Evolutionary conservation across 2,888 invertebrate species (phyloP).

Genomic region (Cyclophora albipunctata): DNA sequence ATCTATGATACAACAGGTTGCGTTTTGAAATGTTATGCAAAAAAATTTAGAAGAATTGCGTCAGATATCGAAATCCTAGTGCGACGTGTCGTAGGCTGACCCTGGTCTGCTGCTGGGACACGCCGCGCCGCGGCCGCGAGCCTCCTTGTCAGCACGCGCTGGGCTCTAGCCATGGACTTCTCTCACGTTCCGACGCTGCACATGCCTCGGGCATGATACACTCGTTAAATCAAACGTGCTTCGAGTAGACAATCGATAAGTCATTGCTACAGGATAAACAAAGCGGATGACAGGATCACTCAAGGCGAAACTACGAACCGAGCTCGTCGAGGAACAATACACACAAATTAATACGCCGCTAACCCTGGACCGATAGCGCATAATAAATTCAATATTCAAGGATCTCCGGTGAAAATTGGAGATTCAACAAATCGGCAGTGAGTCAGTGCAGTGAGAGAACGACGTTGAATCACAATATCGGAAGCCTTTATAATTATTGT

Average conservation of each 20-base stretch:
- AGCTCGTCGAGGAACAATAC: no score
- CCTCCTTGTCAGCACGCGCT: not conserved
- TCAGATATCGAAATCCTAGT: constrained; percentile 51
- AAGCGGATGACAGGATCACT: not conserved
- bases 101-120: no score
- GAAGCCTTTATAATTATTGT: constrained; percentile 19
- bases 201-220: not conserved
- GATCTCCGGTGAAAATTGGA: constrained; percentile 9
- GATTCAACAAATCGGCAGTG: constrained; percentile 20
- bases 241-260: constrained; percentile 10
- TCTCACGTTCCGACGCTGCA: no score
- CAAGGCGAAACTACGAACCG: no score
- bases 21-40: constrained; percentile 43
- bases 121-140: no score
- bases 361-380: no score
- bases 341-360: no score
- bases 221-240: constrained; percentile 6
- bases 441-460: constrained; percentile 36
- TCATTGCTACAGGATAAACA: constrained; percentile 14
- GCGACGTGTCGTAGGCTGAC: not conserved
- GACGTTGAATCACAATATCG: constrained; percentile 25
- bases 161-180: not conserved
- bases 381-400: not conserved
- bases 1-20: constrained; percentile 42
- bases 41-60: constrained; percentile 49